Percentiles rank a stretch among this genome's conserved stretches.
Evolutionary conservation across 2,113 vertebrate genomes (phyloP).

Genomic region (Passer domesticus): DNA sequence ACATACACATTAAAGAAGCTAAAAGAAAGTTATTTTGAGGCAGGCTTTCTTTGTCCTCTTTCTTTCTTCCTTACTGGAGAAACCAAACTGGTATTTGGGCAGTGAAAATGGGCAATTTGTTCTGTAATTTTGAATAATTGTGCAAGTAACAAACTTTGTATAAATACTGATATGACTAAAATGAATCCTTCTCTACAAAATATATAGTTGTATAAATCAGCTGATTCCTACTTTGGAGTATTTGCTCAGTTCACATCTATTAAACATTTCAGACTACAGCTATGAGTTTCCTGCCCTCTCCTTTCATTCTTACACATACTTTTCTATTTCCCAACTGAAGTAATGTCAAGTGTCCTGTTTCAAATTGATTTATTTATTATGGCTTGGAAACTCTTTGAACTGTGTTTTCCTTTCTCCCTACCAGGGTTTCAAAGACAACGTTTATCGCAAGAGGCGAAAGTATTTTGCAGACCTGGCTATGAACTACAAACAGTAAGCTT

Average conservation of each 20-base stretch:
- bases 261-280: not conserved
- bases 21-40: not conserved
- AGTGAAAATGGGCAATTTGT: not conserved
- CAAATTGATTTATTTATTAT: not conserved
- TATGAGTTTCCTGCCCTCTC: not conserved
- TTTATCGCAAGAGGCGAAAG: constrained; percentile 93
- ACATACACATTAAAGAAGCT: not conserved
- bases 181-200: not conserved
- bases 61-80: not conserved
- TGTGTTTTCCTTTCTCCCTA: not conserved
- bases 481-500: constrained; percentile 90
- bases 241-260: not conserved
- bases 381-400: not conserved
- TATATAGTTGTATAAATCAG: not conserved
- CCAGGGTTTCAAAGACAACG: constrained; percentile 98
- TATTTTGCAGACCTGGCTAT: constrained; percentile 97
- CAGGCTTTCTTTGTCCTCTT: not conserved
- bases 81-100: not conserved
- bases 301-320: not conserved
- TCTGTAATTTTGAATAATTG: not conserved
- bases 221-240: not conserved
- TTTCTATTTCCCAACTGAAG: not conserved
- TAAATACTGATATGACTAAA: not conserved
- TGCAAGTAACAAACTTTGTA: not conserved
- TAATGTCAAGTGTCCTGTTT: not conserved